Conservation (phyloP, 2,797 vertebrate species). For the Prionace glauca region DNA sequence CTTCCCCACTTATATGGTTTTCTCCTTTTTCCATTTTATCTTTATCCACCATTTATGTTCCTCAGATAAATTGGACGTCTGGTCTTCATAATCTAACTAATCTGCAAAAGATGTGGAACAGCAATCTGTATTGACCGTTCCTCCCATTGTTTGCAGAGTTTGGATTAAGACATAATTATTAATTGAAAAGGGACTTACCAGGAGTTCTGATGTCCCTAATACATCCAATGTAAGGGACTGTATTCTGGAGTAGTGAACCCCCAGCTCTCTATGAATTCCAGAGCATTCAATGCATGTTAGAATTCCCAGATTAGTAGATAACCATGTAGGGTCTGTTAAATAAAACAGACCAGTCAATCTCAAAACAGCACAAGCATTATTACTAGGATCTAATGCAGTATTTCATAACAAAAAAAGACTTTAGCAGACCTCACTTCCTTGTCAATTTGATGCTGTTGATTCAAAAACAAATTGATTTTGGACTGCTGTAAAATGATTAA, state of each 20-base stretch:
- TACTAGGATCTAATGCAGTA: neutral
- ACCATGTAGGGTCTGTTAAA: conserved; percentile 83
- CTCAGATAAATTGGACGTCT: neutral
- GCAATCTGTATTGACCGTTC: neutral
- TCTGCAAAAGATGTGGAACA: neutral
- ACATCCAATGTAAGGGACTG: conserved; percentile 94
- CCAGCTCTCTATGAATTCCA: conserved; percentile 93
- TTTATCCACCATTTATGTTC: neutral
- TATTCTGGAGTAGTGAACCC: conserved; percentile 95
- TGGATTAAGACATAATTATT: neutral
- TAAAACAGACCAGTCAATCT: neutral
- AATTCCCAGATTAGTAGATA: conserved; percentile 95
- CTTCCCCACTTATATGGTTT: neutral
- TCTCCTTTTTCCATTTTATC: neutral
- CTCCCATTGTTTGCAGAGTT: neutral
- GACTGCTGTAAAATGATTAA: neutral
- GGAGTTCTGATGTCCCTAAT: conserved; percentile 91
- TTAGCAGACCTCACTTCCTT: neutral
- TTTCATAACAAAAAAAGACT: neutral
- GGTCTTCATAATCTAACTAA: neutral
- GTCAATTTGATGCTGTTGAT: neutral
- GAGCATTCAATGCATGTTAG: conserved; percentile 97
- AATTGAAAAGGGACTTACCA: conserved; percentile 63
- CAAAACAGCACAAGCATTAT: neutral
- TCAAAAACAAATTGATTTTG: neutral